Percentiles rank a stretch among this genome's conserved stretches.
Evolutionary conservation across 2,113 vertebrate genomes (phyloP).

Genomic region (Oreocharis arfaki): DNA sequence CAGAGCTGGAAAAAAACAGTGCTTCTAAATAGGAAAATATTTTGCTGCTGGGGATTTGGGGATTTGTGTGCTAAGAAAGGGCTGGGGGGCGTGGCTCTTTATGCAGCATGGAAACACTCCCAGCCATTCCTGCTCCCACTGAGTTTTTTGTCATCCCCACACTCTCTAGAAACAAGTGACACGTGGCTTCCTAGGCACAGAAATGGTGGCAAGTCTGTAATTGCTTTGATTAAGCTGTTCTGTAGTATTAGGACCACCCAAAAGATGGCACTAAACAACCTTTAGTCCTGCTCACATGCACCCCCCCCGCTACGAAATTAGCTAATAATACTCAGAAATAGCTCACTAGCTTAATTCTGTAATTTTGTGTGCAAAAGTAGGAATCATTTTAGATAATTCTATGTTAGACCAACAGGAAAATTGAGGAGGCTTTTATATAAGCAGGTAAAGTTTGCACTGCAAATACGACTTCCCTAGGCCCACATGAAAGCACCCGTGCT

Average conservation of each 20-base stretch:
- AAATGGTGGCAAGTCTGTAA: neutral
- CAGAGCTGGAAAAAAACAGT: neutral
- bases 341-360: neutral
- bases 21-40: conserved; percentile 40
- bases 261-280: conserved; percentile 73
- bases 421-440: neutral
- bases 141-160: neutral
- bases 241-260: conserved; percentile 69
- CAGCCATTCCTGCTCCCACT: neutral
- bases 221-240: neutral
- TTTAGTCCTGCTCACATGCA: neutral
- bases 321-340: neutral
- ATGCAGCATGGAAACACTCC: conserved; percentile 10
- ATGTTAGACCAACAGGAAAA: neutral
- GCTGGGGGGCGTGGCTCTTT: neutral
- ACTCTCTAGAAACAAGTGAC: neutral
- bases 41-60: conserved; percentile 26
- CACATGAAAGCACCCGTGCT: neutral
- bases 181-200: neutral
- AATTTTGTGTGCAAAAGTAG: neutral
- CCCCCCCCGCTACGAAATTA: neutral
- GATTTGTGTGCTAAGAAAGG: conserved; percentile 3
- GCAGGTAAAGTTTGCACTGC: conserved; percentile 9
- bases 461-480: neutral
- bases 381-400: neutral